These are phyloP conservation scores for Microplitis manilae DNA, from an alignment of 2,888 invertebrate genomes.

Conservation along the genomic window DNA sequence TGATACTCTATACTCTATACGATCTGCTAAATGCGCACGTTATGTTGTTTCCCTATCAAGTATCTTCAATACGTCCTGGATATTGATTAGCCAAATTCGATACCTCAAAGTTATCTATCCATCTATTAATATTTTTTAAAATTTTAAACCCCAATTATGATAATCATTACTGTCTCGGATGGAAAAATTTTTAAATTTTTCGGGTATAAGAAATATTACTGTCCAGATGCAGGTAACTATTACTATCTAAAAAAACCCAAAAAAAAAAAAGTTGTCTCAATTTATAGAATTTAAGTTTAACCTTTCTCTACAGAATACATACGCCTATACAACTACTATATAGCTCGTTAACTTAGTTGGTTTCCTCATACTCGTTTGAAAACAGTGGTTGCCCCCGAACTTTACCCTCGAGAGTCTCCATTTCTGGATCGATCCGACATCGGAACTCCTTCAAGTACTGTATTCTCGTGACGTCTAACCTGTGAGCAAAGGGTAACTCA, in stretches of 20 bases:
- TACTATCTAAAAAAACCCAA: too few relatives aligned
- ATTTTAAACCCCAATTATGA: too few relatives aligned
- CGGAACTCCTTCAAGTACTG: constrained; percentile 26
- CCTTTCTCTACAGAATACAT: constrained; percentile 16
- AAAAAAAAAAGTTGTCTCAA: too few relatives aligned
- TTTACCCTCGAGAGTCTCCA: constrained; percentile 32
- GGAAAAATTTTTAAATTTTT: too few relatives aligned
- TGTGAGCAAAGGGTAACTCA: constrained; percentile 13
- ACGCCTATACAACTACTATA: neutral
- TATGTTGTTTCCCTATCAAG: constrained; percentile 7
- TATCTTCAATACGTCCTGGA: neutral
- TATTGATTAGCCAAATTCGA: constrained; percentile 15
- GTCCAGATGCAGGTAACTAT: too few relatives aligned
- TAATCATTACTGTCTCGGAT: too few relatives aligned
- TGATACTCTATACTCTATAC: neutral
- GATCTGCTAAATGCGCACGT: neutral
- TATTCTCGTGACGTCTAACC: constrained; percentile 2
- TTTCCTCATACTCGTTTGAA: constrained; percentile 28
- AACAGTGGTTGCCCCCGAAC: constrained; percentile 32
- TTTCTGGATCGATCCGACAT: constrained; percentile 35
- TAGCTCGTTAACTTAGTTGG: constrained; percentile 31
- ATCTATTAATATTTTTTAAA: neutral
- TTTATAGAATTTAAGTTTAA: too few relatives aligned
- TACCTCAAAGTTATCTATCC: neutral
- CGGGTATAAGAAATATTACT: too few relatives aligned